phyloP scores from a whole-genome alignment of 2,113 vertebrate species.

The Podiceps cristatus region DNA sequence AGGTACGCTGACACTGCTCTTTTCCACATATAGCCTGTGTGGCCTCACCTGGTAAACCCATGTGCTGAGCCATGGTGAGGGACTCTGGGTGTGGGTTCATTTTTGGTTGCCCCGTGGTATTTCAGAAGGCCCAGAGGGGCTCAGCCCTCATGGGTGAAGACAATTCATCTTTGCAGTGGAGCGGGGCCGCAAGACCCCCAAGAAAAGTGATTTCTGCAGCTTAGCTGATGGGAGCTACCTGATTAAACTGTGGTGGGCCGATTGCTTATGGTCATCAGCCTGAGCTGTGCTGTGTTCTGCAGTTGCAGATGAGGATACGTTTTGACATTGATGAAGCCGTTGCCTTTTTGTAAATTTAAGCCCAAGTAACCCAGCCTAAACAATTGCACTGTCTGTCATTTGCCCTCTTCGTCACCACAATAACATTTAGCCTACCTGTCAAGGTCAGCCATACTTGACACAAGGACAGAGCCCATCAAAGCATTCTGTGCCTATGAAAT shows the following conservation, averaged over 20 bases:
- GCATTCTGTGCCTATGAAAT: neutral
- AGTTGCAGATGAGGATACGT: neutral
- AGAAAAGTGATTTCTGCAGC: neutral
- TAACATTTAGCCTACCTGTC: neutral
- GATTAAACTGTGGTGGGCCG: neutral
- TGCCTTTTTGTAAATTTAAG: neutral
- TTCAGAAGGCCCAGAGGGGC: neutral
- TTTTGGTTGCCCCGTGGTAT: neutral
- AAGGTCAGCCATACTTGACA: neutral
- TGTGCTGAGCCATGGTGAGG: neutral
- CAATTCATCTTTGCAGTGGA: neutral
- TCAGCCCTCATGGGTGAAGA: neutral
- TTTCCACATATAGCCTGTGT: neutral
- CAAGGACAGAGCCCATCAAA: neutral
- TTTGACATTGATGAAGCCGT: slow-evolving; percentile 2
- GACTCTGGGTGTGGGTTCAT: neutral
- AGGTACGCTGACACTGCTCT: neutral
- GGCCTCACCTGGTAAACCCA: neutral
- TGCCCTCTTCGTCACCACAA: neutral
- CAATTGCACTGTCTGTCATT: slow-evolving; percentile 12
- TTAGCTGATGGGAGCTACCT: neutral
- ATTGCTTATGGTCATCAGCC: neutral
- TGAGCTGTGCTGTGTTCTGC: neutral
- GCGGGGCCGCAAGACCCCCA: neutral
- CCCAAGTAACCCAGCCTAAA: neutral